phyloP scores from a whole-genome alignment of 2,797 vertebrate species.

The Cirrhinus mrigala region DNA sequence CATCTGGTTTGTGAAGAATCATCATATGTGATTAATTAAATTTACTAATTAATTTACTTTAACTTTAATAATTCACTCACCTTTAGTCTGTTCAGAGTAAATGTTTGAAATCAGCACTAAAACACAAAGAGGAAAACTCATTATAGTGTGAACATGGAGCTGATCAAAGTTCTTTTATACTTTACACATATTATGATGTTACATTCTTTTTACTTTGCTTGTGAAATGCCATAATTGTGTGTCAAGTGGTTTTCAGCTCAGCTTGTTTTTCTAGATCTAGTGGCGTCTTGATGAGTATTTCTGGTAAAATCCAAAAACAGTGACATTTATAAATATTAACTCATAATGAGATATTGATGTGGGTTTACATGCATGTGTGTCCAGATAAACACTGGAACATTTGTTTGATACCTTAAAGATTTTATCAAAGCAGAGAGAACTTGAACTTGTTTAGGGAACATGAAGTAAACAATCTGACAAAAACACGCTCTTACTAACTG shows the following conservation, averaged over 20 bases:
- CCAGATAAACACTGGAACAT: neutral
- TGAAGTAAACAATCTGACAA: neutral
- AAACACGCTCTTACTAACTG: neutral
- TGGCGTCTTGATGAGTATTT: neutral
- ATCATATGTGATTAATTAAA: neutral
- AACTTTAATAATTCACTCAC: neutral
- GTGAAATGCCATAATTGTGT: too few relatives aligned
- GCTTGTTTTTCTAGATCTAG: neutral
- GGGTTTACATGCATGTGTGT: neutral
- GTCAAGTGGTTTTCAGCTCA: neutral
- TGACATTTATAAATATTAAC: neutral
- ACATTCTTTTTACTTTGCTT: too few relatives aligned
- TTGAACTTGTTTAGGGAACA: neutral
- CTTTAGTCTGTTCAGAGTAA: neutral
- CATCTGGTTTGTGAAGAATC: too few relatives aligned
- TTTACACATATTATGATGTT: too few relatives aligned
- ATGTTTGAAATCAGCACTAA: neutral
- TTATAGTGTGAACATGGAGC: neutral
- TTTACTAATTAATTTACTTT: neutral
- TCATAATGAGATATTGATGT: neutral
- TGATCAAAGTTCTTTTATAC: too few relatives aligned
- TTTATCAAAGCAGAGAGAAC: neutral
- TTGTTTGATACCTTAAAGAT: neutral
- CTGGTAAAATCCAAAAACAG: neutral
- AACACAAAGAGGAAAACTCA: neutral